phyloP scores from a whole-genome alignment of 2,113 vertebrate genomes.

The Tretioscincus oriximinensis region DNA sequence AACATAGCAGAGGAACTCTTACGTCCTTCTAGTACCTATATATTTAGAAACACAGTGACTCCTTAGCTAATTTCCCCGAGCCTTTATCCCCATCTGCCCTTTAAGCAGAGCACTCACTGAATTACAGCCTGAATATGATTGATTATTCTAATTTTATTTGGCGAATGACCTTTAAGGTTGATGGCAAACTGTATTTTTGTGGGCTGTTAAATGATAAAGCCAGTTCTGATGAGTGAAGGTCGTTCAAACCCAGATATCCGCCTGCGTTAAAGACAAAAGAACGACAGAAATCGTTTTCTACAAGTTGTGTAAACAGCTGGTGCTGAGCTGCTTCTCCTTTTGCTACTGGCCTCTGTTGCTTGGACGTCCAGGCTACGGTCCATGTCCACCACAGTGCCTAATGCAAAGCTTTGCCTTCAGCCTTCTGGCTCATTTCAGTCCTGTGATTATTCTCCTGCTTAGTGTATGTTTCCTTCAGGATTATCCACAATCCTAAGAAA shows the following conservation, averaged over 20 bases:
- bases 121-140: slow-evolving; percentile 33
- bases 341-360: slow-evolving; percentile 44
- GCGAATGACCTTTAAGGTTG: slow-evolving; percentile 28
- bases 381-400: slow-evolving; percentile 65
- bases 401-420: slow-evolving; percentile 63
- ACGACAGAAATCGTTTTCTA: neutral
- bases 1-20: neutral
- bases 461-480: slow-evolving; percentile 61
- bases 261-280: slow-evolving; percentile 20
- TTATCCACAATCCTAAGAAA: too few relatives aligned
- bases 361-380: slow-evolving; percentile 54
- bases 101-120: slow-evolving; percentile 21
- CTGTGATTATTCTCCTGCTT: slow-evolving; percentile 62
- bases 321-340: slow-evolving; percentile 29
- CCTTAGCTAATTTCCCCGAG: neutral
- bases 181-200: slow-evolving; percentile 18
- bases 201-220: slow-evolving; percentile 39
- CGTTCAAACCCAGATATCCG: slow-evolving; percentile 35
- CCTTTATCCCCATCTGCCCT: slow-evolving; percentile 21
- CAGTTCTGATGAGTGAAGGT: slow-evolving; percentile 27
- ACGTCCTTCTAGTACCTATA: neutral
- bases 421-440: slow-evolving; percentile 65
- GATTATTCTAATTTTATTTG: slow-evolving; percentile 36
- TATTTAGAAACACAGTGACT: slow-evolving; percentile 22
- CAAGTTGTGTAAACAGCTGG: neutral